Evolutionary conservation across 2,113 vertebrate genomes (phyloP).

Genomic region (Boleophthalmus pectinirostris): DNA sequence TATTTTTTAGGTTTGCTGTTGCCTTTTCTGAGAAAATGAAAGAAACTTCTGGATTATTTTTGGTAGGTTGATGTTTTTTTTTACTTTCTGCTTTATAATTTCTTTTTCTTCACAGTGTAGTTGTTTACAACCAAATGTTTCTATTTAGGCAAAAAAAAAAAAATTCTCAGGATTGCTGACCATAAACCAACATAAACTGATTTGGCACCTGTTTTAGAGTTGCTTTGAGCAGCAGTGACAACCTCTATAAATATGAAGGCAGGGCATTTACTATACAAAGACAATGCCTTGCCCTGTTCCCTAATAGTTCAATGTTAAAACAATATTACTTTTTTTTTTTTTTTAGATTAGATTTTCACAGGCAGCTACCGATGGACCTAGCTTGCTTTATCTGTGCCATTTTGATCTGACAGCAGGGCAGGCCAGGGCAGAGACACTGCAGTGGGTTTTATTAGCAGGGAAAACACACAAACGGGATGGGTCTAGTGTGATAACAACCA

Average conservation of each 20-base stretch:
- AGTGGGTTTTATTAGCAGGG: conserved; percentile 59
- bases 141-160: neutral
- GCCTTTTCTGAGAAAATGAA: conserved; percentile 88
- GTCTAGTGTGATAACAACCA: conserved; percentile 71
- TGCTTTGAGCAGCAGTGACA: conserved; percentile 7
- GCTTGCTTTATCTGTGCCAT: conserved; percentile 63
- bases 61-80: conserved; percentile 80
- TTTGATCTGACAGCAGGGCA: conserved; percentile 65
- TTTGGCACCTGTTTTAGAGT: neutral
- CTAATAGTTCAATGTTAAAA: conserved; percentile 65
- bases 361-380: conserved; percentile 42
- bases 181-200: neutral
- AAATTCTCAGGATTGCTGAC: conserved; percentile 2
- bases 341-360: conserved; percentile 61
- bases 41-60: conserved; percentile 76
- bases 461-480: conserved; percentile 63
- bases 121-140: neutral
- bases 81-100: neutral
- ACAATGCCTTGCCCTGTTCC: conserved; percentile 52
- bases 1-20: conserved; percentile 85
- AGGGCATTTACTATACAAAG: conserved; percentile 55
- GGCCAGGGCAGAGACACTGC: conserved; percentile 53
- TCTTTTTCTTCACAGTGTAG: neutral
- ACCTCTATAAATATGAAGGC: conserved; percentile 53
- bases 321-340: conserved; percentile 64